Conservation (phyloP, 2,797 vertebrate genomes). For the Gymnocypris eckloni region DNA sequence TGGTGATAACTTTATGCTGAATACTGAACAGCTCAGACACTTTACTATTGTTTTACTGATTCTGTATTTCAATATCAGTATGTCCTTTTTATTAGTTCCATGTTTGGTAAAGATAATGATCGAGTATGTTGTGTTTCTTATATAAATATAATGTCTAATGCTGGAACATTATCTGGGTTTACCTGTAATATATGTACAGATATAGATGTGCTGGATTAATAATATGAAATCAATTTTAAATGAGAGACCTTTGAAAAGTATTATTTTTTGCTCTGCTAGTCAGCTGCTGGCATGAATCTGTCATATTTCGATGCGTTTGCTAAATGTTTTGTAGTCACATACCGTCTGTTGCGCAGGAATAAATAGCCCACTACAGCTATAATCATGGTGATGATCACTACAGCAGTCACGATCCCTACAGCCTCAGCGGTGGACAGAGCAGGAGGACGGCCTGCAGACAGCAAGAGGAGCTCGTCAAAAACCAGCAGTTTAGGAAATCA, state of each 20-base stretch:
- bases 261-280: background rate
- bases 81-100: no score
- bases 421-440: background rate
- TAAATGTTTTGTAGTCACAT: background rate
- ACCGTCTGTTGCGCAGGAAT: background rate
- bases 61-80: background rate
- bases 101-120: background rate
- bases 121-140: no score
- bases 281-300: no score
- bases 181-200: background rate
- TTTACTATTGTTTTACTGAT: background rate
- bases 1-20: background rate
- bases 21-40: background rate
- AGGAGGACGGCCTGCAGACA: background rate
- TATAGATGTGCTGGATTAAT: background rate
- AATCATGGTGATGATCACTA: background rate
- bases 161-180: no score
- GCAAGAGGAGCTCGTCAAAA: background rate
- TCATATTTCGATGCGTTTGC: background rate
- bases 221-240: background rate
- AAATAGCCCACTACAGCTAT: background rate
- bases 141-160: no score
- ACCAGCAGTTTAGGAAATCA: background rate
- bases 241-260: background rate
- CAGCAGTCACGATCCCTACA: constrained; percentile 2